Evolutionary conservation across 2,888 invertebrate species (phyloP), one percentile per base, ranked within the genome.

Genomic region (Drosophila bunnanda): DNA sequence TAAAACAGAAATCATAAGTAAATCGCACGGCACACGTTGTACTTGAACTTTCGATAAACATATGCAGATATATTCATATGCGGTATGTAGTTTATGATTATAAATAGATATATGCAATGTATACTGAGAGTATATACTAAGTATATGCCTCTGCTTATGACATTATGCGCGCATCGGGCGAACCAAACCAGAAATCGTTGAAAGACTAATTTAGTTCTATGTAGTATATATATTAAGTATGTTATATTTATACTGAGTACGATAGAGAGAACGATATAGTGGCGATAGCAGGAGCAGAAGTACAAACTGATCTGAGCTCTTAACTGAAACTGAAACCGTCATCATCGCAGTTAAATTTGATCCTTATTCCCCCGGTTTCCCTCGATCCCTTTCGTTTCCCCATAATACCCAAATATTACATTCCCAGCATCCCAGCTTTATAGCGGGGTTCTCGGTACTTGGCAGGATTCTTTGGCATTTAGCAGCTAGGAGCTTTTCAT

Each of bases 181-280:
- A 76, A 70, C 60, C 67, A 76, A 81, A 82, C 68, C 72, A 76
- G 69, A 79, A 82, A 70, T 78, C 73, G 62, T 73, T 70, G 64
- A 67, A 82, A 87, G 52, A 72, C 88, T 83, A 83, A 80, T 72
- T 74, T 41, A 82, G 74, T 56, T 73, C 85, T 85, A 85, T 50
- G 32, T 50, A 50, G 20, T 50, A 32, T 34, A 32, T 50, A 50
- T 69, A 46, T 58, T 62, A 53, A 22, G 44, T 69, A 82, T 88
- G 82, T 79, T 36, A 54, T 82, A 82, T 82, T 82, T 85, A 88
- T 88, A 82, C 88, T 82, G 82, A 82, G 52, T 48, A 69, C 80
- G 76, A 75, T 50, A 44, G 48, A 77, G 52, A 60, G 69, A 72
- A 62, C 67, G 61, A 76, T 58, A 75, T 66, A 70, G 48, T 59